Conservation (phyloP, 2,797 vertebrate genomes). For the Malacoraja senta region DNA sequence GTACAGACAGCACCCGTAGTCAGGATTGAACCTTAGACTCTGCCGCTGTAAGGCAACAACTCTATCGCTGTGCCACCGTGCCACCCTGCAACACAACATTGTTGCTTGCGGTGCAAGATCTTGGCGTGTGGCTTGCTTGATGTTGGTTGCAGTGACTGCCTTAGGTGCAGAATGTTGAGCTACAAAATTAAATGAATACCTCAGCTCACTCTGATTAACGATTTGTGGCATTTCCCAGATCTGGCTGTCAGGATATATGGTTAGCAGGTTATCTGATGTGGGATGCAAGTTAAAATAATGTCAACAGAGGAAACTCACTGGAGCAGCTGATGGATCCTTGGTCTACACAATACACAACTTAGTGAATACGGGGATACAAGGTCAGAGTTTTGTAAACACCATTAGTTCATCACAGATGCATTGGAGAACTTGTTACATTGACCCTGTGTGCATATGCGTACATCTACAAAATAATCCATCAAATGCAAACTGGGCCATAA, state of each 20-base stretch:
- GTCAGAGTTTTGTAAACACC: background rate
- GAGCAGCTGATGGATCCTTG: background rate
- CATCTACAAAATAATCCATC: too few species aligned
- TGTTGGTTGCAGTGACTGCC: background rate
- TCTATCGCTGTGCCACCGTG: too few species aligned
- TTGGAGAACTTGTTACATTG: background rate
- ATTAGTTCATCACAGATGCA: background rate
- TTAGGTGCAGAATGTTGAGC: constrained; percentile 28
- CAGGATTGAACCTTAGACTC: too few species aligned
- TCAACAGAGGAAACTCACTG: background rate
- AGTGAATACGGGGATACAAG: background rate
- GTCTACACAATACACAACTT: background rate
- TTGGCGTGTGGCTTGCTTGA: background rate
- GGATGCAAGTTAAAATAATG: constrained; percentile 15
- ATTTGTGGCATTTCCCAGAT: background rate
- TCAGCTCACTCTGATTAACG: background rate
- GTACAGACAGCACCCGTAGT: too few species aligned
- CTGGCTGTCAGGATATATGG: constrained; percentile 17
- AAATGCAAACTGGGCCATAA: background rate
- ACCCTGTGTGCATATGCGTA: too few species aligned
- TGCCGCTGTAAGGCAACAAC: too few species aligned
- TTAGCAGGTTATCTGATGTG: background rate
- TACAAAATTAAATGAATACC: constrained; percentile 30
- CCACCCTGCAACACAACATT: too few species aligned
- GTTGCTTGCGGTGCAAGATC: background rate